Conservation (phyloP, 2,888 invertebrate species). For the Ophioninae sp. region DNA sequence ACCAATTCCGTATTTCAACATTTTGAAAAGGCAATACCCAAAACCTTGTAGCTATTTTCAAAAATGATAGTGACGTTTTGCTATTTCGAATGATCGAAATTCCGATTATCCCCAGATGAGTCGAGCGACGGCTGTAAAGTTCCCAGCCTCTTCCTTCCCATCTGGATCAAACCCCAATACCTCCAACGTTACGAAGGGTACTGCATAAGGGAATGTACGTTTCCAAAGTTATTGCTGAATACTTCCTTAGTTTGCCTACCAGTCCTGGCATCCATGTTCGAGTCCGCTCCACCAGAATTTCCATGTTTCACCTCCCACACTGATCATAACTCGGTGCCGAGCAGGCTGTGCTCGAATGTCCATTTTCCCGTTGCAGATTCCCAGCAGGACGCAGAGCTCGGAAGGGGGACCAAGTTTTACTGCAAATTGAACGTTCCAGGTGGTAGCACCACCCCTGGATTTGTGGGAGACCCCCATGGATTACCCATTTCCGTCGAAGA, state of each 20-base stretch:
- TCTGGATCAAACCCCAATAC: slow-evolving; percentile 32
- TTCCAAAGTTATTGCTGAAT: slow-evolving; percentile 27
- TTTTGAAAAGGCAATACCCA: no score
- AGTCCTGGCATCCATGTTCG: slow-evolving; percentile 5
- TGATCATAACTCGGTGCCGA: slow-evolving; percentile 40
- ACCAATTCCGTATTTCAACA: no score
- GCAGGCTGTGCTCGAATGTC: not conserved
- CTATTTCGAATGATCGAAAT: slow-evolving; percentile 13
- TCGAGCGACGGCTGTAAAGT: slow-evolving; percentile 17
- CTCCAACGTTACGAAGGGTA: not conserved
- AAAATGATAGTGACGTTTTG: not conserved
- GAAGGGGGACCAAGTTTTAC: slow-evolving; percentile 52
- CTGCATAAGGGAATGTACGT: not conserved
- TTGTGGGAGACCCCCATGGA: slow-evolving; percentile 33
- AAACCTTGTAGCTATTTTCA: not conserved
- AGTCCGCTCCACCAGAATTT: slow-evolving; percentile 29
- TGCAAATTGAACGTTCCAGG: slow-evolving; percentile 59
- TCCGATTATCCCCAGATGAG: not conserved
- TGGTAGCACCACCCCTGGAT: slow-evolving; percentile 20
- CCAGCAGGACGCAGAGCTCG: not conserved
- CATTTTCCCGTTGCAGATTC: not conserved
- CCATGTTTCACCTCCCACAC: slow-evolving; percentile 44
- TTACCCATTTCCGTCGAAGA: slow-evolving; percentile 17
- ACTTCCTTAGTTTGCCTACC: slow-evolving; percentile 27
- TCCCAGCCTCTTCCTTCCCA: slow-evolving; percentile 16